Base-by-base conservation (phyloP, 2,113 vertebrate genomes). In the Caretta caretta region DNA sequence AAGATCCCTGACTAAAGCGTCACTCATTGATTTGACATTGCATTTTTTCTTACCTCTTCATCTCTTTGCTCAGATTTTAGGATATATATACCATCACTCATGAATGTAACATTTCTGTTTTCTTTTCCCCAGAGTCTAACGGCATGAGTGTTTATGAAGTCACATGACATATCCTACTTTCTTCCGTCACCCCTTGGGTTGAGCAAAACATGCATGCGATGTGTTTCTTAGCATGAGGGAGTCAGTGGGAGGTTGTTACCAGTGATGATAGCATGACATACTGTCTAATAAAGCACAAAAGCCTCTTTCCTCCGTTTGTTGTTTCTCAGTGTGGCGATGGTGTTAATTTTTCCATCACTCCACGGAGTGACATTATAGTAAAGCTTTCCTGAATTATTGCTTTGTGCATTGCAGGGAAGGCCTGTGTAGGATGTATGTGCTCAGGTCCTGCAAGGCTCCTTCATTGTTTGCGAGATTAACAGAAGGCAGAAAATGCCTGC, bases 401-500 rank as follows among this genome's bases (percentile, higher is more conserved):
- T 91, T 83, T 86, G 24, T 50, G 19, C 0, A 0, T 72, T 72
- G 46, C 88, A 81, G 42, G 49, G 54, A 78, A 69, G 48, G 48
- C 27, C 6, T 1, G 57, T 46, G 11, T 8, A 53, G 53, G 84
- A 53, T 84, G 22, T 54, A 88, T 7, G 65, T 72, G 38, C 81
- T 88, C 0, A 0, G 80, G 38, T 92, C 29, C 90, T 92, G 79
- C 85, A 59, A 12, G 90, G 78, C 85, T 80, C 20, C 13, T 10
- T 80, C 2, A 4, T 86, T 56, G 31, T 76, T 81, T 48, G 76
- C 57, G 89, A 38, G 90, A 87, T 93, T 20, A 94, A 88, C 89
- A 92, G 57, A 75, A 94, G 90, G 89, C 76, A 93, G 49, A 87
- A 92, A 95, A 20, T 78, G 27, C 83, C 51, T 91, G 35, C 54